Evolutionary conservation across 2,888 invertebrate species (phyloP).

Genomic region (Rhyacophila evoluta): DNA sequence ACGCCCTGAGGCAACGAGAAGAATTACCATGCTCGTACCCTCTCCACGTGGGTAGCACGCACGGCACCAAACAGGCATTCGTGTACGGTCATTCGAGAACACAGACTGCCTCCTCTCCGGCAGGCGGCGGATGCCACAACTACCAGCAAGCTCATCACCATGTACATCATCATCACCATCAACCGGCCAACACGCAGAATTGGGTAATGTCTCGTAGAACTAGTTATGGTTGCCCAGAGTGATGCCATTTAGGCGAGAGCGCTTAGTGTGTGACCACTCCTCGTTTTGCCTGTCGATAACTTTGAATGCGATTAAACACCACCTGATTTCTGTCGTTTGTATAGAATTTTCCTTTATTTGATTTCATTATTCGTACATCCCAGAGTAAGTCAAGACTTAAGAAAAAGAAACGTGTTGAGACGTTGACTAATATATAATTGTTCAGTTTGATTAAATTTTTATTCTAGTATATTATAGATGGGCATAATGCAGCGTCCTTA

Average conservation of each 20-base stretch:
- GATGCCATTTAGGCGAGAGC: background rate
- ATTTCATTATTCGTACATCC: too few relatives aligned
- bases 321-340: background rate
- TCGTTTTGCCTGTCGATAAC: background rate
- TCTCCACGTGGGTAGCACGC: conserved; percentile 83
- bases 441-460: too few relatives aligned
- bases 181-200: conserved; percentile 78
- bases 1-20: conserved; percentile 91
- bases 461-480: too few relatives aligned
- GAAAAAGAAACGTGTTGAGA: too few relatives aligned
- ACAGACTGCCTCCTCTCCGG: conserved; percentile 74
- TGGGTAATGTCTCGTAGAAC: conserved; percentile 70
- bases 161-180: conserved; percentile 32
- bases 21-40: conserved; percentile 93
- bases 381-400: too few relatives aligned
- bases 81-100: conserved; percentile 74
- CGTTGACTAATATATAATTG: too few relatives aligned
- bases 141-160: conserved; percentile 76
- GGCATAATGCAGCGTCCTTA: too few relatives aligned
- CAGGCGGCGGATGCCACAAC: conserved; percentile 74
- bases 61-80: conserved; percentile 73
- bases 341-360: background rate
- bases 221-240: background rate
- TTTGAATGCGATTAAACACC: background rate
- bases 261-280: background rate